A percentile compares a stretch with the other conserved stretches of the same genome.
Evolutionary conservation across 1,140 invertebrate genomes (phyloP).

Genomic region (Probaryconus sp.): DNA sequence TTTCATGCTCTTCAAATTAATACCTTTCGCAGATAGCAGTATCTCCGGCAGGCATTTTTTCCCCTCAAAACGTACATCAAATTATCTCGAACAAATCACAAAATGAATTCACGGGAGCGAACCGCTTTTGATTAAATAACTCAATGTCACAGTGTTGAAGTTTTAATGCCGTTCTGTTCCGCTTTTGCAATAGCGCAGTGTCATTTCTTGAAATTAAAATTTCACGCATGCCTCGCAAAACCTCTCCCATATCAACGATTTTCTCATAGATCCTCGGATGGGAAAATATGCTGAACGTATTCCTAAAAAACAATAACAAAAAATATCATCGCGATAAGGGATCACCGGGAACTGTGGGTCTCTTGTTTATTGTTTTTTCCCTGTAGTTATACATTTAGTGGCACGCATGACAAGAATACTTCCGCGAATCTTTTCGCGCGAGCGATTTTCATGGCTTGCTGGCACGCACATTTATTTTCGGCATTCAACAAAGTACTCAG

Average conservation of each 20-base stretch:
- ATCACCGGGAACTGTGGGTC: conserved; percentile 1
- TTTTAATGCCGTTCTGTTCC: conserved; percentile 19
- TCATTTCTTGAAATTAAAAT: conserved; percentile 34
- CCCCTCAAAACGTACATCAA: conserved; percentile 6
- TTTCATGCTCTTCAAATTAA: conserved; percentile 9
- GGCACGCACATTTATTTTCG: conserved; percentile 8
- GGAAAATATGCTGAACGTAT: conserved; percentile 21
- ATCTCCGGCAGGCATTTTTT: too few relatives aligned
- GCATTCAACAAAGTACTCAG: not conserved
- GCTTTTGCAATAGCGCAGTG: conserved; percentile 1
- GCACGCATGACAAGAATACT: conserved; percentile 14
- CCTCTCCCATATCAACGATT: conserved; percentile 16
- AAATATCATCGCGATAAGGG: not conserved
- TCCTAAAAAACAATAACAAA: conserved; percentile 20
- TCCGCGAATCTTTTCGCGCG: not conserved
- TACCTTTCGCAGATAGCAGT: too few relatives aligned
- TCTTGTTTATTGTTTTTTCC: conserved; percentile 18
- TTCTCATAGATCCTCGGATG: not conserved
- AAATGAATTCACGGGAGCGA: conserved; percentile 24
- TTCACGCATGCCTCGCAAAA: conserved; percentile 25
- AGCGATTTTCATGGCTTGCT: not conserved
- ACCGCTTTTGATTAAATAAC: conserved; percentile 33
- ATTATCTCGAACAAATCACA: conserved; percentile 22
- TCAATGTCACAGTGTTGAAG: conserved; percentile 21
- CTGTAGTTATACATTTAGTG: conserved; percentile 3